Evolutionary conservation across 1,140 invertebrate genomes (phyloP), one percentile per base, ranked within the genome.

Genomic region (Hycleus cichorii): DNA sequence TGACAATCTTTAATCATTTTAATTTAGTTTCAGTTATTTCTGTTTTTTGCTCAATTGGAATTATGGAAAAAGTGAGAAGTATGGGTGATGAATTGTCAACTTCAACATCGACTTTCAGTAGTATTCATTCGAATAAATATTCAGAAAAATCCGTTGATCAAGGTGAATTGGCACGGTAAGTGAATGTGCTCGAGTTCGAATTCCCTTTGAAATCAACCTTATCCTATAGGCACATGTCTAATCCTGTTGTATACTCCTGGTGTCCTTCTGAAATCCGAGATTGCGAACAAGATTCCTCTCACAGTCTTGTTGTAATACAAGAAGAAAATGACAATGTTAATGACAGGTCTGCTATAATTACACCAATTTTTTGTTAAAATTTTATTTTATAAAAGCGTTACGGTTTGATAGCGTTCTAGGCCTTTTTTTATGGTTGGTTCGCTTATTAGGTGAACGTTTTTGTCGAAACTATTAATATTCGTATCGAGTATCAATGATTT

Each of bases 111-210:
- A 53, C 40, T 46, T 42, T n/a, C 4, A 45, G 51, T 45, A 53
- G 51, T 4, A n/a, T 42, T 18, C 27, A 45, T 10, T 53, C 51
- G 2, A 6, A 46, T 24, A 53, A 42, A 27, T 44, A 27, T 18
- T 11, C 40, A 8, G n/a, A 42, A 26, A 53, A 53, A 27, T 32
- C 39, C 7, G 32, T 42, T 5, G 32, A 32, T 47, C 49, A 53
- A 42, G 39, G 32, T 26, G 45, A 48, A 53, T 27, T 52, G 47
- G 53, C 39, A 38, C 57, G 49, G 57, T 59, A 38, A 59, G 57
- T 57, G 8, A 27, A 38, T 45, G 2, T 32, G 24, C 9, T 10
- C 39, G 9, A 6, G 49, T 6, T 5, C 24, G 26, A 5, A 38
- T 48, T 48, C 8, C 45, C 12, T 18, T 18, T 18, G 18, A n/a